These are phyloP conservation scores for Meda fulgida DNA, from an alignment of 2,797 vertebrate genomes.

Conservation along the genomic window DNA sequence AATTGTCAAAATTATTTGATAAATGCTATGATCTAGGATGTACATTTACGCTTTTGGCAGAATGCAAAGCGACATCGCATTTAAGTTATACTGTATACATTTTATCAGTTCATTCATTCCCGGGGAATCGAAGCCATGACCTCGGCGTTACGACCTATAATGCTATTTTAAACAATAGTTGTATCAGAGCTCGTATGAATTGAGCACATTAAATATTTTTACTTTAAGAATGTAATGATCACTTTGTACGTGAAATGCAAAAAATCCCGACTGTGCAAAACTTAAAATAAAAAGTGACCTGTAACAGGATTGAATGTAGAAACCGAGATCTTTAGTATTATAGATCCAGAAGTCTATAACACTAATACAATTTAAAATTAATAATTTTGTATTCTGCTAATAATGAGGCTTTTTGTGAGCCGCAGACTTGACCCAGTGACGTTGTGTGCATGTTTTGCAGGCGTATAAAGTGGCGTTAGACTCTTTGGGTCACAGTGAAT, in stretches of 20 bases:
- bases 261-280: not conserved
- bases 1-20: not conserved
- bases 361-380: not conserved
- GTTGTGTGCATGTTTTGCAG: constrained; percentile 69
- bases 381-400: not conserved
- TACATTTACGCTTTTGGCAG: not conserved
- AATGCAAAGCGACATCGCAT: not conserved
- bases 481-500: constrained; percentile 96
- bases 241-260: not conserved
- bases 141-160: no score
- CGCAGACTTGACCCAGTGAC: not conserved
- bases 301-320: not conserved
- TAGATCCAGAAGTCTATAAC: not conserved
- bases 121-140: not conserved
- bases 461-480: constrained; percentile 95
- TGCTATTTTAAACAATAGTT: not conserved
- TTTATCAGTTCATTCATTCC: not conserved
- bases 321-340: not conserved
- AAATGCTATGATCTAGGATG: not conserved
- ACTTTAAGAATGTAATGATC: not conserved
- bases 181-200: not conserved
- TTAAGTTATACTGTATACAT: no score
- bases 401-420: not conserved
- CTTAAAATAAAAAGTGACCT: not conserved
- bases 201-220: not conserved